phyloP scores from a whole-genome alignment of 2,113 vertebrate genomes.

The Tragulus kanchil region DNA sequence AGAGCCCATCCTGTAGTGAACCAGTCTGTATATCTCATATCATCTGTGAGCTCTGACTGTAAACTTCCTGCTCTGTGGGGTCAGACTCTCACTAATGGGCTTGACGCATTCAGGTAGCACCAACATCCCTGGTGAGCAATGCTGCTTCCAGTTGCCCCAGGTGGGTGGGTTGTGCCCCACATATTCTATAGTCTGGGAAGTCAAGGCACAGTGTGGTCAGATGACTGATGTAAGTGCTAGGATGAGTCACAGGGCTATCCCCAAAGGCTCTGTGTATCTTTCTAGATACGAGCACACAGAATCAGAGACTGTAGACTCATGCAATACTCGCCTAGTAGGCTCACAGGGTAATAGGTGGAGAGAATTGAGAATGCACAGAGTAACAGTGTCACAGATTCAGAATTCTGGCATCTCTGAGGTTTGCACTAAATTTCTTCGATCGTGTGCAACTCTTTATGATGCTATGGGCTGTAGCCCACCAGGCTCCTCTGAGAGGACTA shows the following conservation, averaged over 20 bases:
- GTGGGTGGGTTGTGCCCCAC: slow-evolving; percentile 37
- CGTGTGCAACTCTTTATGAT: no score
- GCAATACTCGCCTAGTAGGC: background rate
- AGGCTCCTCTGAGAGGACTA: background rate
- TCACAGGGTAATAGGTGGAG: background rate
- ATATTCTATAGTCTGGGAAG: slow-evolving; percentile 34
- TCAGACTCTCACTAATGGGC: slow-evolving; percentile 67
- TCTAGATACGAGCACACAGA: slow-evolving; percentile 1
- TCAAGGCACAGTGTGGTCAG: slow-evolving; percentile 20
- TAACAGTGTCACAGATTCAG: background rate
- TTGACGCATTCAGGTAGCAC: slow-evolving; percentile 53
- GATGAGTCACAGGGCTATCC: slow-evolving; percentile 67
- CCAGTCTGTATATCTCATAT: background rate
- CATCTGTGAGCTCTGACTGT: slow-evolving; percentile 34
- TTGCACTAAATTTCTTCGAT: no score
- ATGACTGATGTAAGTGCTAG: slow-evolving; percentile 39
- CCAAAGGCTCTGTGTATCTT: background rate
- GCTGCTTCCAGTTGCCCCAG: slow-evolving; percentile 20
- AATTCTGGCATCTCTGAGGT: background rate
- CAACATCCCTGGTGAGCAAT: slow-evolving; percentile 57
- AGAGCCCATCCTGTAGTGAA: background rate
- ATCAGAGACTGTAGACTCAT: slow-evolving; percentile 28
- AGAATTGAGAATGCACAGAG: slow-evolving; percentile 7
- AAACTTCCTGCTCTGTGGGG: slow-evolving; percentile 51
- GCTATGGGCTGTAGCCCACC: no score